Evolutionary conservation across 2,888 invertebrate species (phyloP).

Genomic region (Sisyra terminalis): DNA sequence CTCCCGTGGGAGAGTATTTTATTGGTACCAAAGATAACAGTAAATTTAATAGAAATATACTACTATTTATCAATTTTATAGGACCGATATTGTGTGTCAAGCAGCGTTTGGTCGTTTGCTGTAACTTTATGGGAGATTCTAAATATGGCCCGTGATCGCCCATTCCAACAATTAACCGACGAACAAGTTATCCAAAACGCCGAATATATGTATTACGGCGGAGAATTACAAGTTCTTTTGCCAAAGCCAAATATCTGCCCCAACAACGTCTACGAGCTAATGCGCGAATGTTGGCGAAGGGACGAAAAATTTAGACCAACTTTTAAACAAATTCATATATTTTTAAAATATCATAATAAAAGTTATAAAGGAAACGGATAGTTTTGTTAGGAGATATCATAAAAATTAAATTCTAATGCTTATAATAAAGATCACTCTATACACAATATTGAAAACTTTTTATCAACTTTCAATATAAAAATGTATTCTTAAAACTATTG

Average conservation of each 20-base stretch:
- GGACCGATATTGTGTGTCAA: slow-evolving; percentile 45
- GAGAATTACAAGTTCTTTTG: slow-evolving; percentile 37
- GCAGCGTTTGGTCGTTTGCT: slow-evolving; percentile 45
- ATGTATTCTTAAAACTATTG: no score
- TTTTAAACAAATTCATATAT: slow-evolving; percentile 49
- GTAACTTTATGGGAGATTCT: slow-evolving; percentile 49
- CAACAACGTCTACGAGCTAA: slow-evolving; percentile 54
- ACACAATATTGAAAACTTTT: no score
- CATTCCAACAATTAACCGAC: slow-evolving; percentile 39
- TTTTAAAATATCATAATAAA: slow-evolving; percentile 37
- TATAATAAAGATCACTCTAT: no score
- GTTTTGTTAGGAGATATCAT: no score
- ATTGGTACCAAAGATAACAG: slow-evolving; percentile 26
- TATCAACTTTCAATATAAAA: no score
- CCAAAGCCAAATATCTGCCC: slow-evolving; percentile 63
- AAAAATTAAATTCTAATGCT: no score
- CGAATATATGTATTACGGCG: slow-evolving; percentile 46
- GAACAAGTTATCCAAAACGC: slow-evolving; percentile 45
- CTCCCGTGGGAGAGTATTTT: slow-evolving; percentile 48
- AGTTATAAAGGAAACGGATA: not conserved
- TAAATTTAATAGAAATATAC: no score
- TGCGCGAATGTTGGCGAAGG: slow-evolving; percentile 52
- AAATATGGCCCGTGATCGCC: slow-evolving; percentile 39
- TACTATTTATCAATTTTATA: slow-evolving; percentile 21
- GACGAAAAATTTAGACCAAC: slow-evolving; percentile 39